Evolutionary conservation across 1,140 invertebrate species (phyloP).

Genomic region (Tetraneura akinire): DNA sequence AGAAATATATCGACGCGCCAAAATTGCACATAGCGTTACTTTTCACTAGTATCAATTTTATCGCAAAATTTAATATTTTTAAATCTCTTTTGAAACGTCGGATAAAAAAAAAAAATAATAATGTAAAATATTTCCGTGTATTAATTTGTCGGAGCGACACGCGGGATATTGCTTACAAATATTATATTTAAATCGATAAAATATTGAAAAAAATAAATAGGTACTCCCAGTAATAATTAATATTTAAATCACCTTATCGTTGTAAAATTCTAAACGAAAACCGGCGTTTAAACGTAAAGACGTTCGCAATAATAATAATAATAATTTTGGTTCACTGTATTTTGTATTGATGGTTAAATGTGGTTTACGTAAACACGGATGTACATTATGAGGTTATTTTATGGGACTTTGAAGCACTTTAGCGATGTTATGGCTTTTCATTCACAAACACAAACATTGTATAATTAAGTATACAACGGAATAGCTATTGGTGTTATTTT

Average conservation of each 20-base stretch:
- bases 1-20: background rate
- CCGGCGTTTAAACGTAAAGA: background rate
- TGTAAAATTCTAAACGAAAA: background rate
- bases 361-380: background rate
- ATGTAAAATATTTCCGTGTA: no score
- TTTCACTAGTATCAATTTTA: no score
- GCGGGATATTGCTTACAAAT: no score
- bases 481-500: background rate
- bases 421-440: conserved; percentile 17
- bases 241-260: no score
- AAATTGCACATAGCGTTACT: background rate
- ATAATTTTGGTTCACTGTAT: conserved; percentile 11
- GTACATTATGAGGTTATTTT: conserved; percentile 27
- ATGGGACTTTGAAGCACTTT: conserved; percentile 33
- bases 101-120: no score
- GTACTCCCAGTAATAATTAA: no score
- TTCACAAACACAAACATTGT: conserved; percentile 8
- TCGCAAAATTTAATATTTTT: no score
- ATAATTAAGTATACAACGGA: conserved; percentile 14
- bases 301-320: conserved; percentile 2
- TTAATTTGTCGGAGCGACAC: no score
- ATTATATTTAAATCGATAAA: no score
- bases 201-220: no score
- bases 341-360: conserved; percentile 16
- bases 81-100: no score